Evolutionary conservation across 1,140 invertebrate genomes (phyloP).

Genomic region (Vollenhovia emeryi): DNA sequence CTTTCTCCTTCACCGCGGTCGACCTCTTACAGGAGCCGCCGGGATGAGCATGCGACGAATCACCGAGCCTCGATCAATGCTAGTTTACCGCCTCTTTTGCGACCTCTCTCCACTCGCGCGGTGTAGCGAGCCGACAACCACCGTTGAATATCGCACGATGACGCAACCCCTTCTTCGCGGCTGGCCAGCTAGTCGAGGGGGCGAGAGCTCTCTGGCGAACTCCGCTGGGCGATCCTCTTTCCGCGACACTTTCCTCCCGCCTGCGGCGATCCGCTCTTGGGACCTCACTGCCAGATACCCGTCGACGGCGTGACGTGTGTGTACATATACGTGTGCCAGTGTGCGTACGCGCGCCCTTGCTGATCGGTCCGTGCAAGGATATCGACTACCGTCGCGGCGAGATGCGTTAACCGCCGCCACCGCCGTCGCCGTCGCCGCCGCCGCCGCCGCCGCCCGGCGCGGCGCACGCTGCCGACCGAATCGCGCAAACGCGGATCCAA

Average conservation of each 20-base stretch:
- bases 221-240: neutral
- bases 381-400: conserved; percentile 81
- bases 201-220: neutral
- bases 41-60: conserved; percentile 73
- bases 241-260: neutral
- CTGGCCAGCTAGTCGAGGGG: neutral
- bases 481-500: conserved; percentile 77
- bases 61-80: conserved; percentile 71
- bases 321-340: too few species aligned
- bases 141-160: conserved; percentile 24
- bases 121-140: conserved; percentile 33
- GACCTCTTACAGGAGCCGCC: conserved; percentile 71
- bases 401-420: conserved; percentile 67
- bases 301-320: conserved; percentile 13
- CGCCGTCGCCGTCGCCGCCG: conserved; percentile 71
- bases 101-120: conserved; percentile 55
- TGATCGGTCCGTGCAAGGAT: conserved; percentile 74
- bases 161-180: conserved; percentile 37
- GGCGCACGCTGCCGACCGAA: conserved; percentile 75
- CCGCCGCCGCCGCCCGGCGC: too few species aligned
- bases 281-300: conserved; percentile 7
- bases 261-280: neutral
- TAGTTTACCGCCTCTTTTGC: conserved; percentile 73
- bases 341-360: conserved; percentile 18
- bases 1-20: conserved; percentile 49